Conservation (phyloP, 2,888 invertebrate genomes). For the Microplitis deprimator region DNA sequence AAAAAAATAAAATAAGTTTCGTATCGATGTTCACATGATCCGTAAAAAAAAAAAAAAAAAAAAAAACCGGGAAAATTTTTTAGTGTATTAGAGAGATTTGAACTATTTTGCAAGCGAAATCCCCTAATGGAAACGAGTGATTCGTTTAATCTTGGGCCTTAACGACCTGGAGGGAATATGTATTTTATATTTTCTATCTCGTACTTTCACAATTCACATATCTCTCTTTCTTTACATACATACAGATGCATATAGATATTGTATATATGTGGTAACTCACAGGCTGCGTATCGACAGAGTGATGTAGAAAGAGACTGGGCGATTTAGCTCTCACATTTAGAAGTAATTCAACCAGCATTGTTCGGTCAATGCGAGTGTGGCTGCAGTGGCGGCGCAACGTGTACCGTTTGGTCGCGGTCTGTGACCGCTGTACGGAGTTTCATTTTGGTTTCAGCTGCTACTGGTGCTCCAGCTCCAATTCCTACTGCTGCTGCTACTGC, state of each 20-base stretch:
- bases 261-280: background rate
- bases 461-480: background rate
- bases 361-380: slow-evolving; percentile 38
- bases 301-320: background rate
- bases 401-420: slow-evolving; percentile 37
- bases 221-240: background rate
- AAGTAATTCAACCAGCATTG: slow-evolving; percentile 44
- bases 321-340: slow-evolving; percentile 28
- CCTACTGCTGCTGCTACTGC: background rate
- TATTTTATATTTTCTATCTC: background rate
- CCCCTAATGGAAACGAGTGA: background rate
- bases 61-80: background rate
- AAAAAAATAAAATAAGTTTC: background rate
- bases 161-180: background rate
- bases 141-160: slow-evolving; percentile 7
- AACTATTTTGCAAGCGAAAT: slow-evolving; percentile 16
- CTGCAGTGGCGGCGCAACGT: slow-evolving; percentile 30
- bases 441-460: slow-evolving; percentile 43
- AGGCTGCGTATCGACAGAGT: background rate
- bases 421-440: slow-evolving; percentile 32
- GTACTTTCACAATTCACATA: background rate
- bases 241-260: background rate
- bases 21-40: slow-evolving; percentile 19
- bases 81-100: background rate
- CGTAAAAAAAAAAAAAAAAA: background rate